Evolutionary conservation across 1,140 invertebrate species (phyloP).

Genomic region (Aphaenogaster ashmeadi): DNA sequence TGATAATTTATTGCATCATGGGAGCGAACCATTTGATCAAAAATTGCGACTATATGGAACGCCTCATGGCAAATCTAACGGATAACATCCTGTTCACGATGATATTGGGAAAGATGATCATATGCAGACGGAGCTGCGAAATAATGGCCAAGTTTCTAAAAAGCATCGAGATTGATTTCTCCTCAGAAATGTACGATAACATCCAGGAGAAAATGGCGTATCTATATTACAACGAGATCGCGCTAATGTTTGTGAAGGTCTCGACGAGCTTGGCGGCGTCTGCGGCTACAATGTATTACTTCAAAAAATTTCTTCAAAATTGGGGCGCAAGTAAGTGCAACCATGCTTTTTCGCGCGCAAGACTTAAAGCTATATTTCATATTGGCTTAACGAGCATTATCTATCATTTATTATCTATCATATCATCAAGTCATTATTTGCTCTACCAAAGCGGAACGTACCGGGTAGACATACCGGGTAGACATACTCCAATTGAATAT

Average conservation of each 20-base stretch:
- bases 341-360: background rate
- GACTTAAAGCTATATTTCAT: background rate
- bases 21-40: slow-evolving; percentile 7
- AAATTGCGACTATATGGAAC: background rate
- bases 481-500: background rate
- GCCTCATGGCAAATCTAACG: slow-evolving; percentile 42
- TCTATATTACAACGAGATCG: slow-evolving; percentile 20
- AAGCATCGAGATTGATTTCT: slow-evolving; percentile 19
- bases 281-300: background rate
- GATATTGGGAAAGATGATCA: slow-evolving; percentile 30
- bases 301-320: background rate
- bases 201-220: slow-evolving; percentile 13
- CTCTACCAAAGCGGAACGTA: background rate
- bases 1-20: slow-evolving; percentile 20
- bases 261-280: background rate
- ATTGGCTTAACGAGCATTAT: background rate
- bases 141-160: slow-evolving; percentile 34
- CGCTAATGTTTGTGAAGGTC: background rate
- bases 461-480: background rate
- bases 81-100: slow-evolving; percentile 16
- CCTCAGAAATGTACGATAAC: background rate
- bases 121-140: background rate
- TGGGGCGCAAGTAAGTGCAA: slow-evolving; percentile 31
- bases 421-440: slow-evolving; percentile 15
- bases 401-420: background rate